These are phyloP conservation scores for Rhynchomys soricoides DNA, from an alignment of 2,113 vertebrate species.

Conservation along the genomic window DNA sequence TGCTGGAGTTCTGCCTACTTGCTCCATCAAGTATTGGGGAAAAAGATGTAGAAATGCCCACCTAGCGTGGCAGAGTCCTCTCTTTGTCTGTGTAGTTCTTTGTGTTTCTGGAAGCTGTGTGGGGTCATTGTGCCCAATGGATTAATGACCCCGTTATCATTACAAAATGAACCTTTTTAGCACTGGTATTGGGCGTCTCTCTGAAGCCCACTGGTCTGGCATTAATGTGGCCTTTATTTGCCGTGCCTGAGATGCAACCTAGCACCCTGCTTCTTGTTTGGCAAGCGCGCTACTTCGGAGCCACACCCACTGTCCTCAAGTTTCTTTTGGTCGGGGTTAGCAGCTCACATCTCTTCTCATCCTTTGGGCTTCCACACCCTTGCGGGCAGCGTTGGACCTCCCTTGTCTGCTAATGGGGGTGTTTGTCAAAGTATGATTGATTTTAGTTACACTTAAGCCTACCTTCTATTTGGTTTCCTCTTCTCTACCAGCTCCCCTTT, in stretches of 20 bases:
- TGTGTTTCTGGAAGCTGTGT: neutral
- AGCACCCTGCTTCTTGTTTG: neutral
- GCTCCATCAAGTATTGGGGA: neutral
- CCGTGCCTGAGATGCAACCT: neutral
- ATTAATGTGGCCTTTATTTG: neutral
- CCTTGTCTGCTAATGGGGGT: neutral
- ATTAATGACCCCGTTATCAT: neutral
- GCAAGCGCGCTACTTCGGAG: accelerated
- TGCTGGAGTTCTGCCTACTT: neutral
- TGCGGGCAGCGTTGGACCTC: accelerated
- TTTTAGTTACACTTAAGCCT: neutral
- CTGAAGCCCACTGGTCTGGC: neutral
- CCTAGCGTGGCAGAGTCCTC: neutral
- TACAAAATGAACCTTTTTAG: neutral
- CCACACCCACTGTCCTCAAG: neutral
- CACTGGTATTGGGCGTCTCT: neutral
- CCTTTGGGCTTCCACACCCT: neutral
- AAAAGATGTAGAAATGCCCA: neutral
- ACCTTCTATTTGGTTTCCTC: neutral
- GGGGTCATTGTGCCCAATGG: neutral
- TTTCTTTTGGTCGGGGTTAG: neutral
- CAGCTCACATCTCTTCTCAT: accelerated
- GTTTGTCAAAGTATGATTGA: neutral
- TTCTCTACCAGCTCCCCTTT: neutral
- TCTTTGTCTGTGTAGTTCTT: neutral